phyloP scores from a whole-genome alignment of 2,888 invertebrate genomes.

The Trachelus stipa region DNA sequence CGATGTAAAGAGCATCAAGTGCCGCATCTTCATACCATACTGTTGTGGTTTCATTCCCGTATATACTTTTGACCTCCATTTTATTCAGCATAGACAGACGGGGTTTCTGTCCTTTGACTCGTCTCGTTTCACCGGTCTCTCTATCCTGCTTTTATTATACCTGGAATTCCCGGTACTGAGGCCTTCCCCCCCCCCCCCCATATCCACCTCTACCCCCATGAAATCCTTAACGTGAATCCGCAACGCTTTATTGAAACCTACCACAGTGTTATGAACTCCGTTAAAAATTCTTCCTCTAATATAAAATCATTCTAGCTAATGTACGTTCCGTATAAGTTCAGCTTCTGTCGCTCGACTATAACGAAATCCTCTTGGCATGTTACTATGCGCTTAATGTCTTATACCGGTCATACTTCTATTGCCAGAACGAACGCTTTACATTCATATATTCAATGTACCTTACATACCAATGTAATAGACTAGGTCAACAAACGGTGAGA shows the following conservation, averaged over 20 bases:
- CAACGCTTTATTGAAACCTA: neutral
- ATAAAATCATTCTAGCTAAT: neutral
- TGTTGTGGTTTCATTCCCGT: neutral
- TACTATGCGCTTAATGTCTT: neutral
- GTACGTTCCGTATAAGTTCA: neutral
- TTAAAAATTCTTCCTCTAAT: neutral
- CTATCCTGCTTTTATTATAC: neutral
- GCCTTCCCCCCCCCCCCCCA: too few relatives aligned
- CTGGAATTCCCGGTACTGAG: neutral
- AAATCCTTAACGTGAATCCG: neutral
- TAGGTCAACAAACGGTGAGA: neutral
- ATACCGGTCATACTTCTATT: neutral
- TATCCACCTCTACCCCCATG: neutral
- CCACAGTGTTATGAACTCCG: neutral
- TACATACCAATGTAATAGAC: neutral
- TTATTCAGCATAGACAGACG: neutral
- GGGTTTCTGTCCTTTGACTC: neutral
- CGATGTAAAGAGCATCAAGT: neutral
- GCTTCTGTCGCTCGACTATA: too few relatives aligned
- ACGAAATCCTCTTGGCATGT: neutral
- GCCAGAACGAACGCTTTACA: neutral
- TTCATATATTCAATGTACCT: neutral
- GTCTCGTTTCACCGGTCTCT: neutral
- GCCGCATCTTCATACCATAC: neutral
- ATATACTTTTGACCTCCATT: neutral